Evolutionary conservation across 2,888 invertebrate genomes (phyloP), one percentile per base, ranked within the genome.

Genomic region (Apodemia zela): DNA sequence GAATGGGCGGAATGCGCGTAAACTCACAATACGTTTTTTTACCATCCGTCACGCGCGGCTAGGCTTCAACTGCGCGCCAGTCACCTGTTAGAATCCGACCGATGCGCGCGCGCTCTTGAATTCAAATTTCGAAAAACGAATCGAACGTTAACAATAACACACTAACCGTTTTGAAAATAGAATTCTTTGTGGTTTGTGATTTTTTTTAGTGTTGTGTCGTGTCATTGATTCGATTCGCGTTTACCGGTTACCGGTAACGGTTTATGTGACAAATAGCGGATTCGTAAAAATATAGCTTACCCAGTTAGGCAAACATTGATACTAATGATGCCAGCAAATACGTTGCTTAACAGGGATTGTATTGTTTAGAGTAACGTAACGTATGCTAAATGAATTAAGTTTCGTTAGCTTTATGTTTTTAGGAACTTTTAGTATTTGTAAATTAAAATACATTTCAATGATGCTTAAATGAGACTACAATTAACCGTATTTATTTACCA

Each of bases 41-140:
- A 66, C 59, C 47, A 60, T 57, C 78, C 82, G 85, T 85, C 85
- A 85, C 80, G 84, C 84, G 78, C 80, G 80, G 76, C 70, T 77
- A 75, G 73, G 71, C 70, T 71, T 68, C 71, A 66, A 65, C 71
- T 65, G 68, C 65, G 63, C 65, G 78, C 79, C 89, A 90, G 90
- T 91, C 89, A 89, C 89, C 90, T 90, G 90, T 80, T 75, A 80
- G 83, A 84, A 75, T 75, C 82, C 86, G 86, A 78, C 75, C 73
- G 69, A 71, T 73, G 74, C 84, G 87, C 87, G 79, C 89, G 87
- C 85, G 86, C 81, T 67, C 64, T 62, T 60, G 63, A 63, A 60
- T 64, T 58, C 62, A 61, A 69, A 77, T 79, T 73, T 72, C 73
- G 72, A 80, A 79, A 79, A 73, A 73, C 82, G 80, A 82, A 80